These are phyloP conservation scores for Vanessa cardui DNA, from an alignment of 2,888 invertebrate genomes.

Conservation along the genomic window DNA sequence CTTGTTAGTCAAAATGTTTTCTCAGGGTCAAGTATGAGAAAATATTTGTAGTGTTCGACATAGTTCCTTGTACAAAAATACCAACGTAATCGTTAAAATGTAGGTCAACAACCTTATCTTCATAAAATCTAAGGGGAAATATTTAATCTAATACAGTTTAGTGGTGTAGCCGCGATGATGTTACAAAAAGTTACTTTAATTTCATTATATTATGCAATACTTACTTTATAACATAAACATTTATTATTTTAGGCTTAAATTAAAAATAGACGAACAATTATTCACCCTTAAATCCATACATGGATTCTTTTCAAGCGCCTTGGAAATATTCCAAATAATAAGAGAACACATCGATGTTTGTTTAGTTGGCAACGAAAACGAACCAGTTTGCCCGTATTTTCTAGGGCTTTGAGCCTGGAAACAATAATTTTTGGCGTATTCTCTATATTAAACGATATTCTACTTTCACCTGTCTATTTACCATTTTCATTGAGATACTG, in stretches of 20 bases:
- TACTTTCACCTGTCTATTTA: not conserved
- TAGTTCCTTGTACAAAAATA: too few species aligned
- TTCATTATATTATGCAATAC: too few species aligned
- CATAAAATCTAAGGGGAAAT: too few species aligned
- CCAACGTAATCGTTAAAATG: too few species aligned
- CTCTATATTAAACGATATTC: not conserved
- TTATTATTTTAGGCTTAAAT: not conserved
- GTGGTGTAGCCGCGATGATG: too few species aligned
- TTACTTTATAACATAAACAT: not conserved
- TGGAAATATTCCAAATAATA: conserved; percentile 70
- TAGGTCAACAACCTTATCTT: too few species aligned
- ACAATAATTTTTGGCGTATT: conserved; percentile 16
- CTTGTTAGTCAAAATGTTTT: too few species aligned
- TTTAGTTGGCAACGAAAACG: conserved; percentile 39
- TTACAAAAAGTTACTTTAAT: too few species aligned
- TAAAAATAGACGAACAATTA: conserved; percentile 2
- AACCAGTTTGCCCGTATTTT: conserved; percentile 27
- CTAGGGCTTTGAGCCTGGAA: conserved; percentile 30
- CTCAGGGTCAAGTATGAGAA: too few species aligned
- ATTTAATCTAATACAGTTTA: too few species aligned
- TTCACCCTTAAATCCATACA: conserved; percentile 60
- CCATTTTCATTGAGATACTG: conserved; percentile 1
- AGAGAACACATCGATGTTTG: conserved; percentile 60
- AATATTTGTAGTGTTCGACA: too few species aligned
- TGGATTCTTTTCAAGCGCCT: conserved; percentile 63